Base-by-base conservation (phyloP, 2,888 invertebrate genomes). In the Megamerina dolium region DNA sequence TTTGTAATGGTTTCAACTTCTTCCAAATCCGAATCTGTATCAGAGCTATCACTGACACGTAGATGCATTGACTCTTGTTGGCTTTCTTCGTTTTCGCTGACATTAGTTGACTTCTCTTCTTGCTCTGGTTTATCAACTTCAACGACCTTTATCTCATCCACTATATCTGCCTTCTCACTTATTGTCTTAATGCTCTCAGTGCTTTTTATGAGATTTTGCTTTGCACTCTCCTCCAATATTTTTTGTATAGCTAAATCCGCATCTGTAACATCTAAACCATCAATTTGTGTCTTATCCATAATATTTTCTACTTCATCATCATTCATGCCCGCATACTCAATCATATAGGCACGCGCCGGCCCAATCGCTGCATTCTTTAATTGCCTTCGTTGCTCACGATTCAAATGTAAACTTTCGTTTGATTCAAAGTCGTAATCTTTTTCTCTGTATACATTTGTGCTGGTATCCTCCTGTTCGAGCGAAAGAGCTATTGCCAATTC, bases 251-350 rank as follows among this genome's bases (percentile, higher is more conserved):
- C n/a, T n/a, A n/a, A n/a, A n/a, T n/a, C n/a, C n/a, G n/a, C n/a
- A n/a, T n/a, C n/a, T n/a, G n/a, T n/a, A n/a, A n/a, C n/a, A n/a
- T n/a, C n/a, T n/a, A n/a, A n/a, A n/a, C n/a, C n/a, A n/a, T n/a
- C n/a, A 43, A 34, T 34, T 46, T 66, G 63, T 4, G 64, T 61
- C 19, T 55, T 37, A 23, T 68, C 60, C 50, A 83, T 71, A 43
- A 83, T 75, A 55, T 77, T 72, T 23, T 75, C 70, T 48, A 89
- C 83, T 60, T 84, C 81, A 49, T 77, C 78, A 51, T 82, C 78
- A 36, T 85, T 82, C 56, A 87, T 77, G 48, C 83, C 86, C 56
- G 80, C 85, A 56, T 85, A 81, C 66, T 87, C 86, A 62, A 81
- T 75, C 76, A 87, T 86, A 52, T 84, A 87, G 27, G 77, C 75